Base-by-base conservation (phyloP, 1,140 invertebrate genomes). In the Lycorma delicatula region DNA sequence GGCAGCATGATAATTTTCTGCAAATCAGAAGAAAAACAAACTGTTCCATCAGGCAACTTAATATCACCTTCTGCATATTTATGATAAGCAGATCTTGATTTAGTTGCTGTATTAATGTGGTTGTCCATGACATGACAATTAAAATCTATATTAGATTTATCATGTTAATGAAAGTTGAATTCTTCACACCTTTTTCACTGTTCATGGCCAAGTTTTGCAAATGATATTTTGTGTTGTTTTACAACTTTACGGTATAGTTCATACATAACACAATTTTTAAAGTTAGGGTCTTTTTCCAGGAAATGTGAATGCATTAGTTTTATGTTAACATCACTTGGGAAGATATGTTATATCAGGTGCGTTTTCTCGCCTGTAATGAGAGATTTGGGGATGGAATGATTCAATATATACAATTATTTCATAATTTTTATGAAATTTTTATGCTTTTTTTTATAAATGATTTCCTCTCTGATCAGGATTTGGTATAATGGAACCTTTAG, bases 321-420 rank as follows among this genome's bases (percentile, higher is more conserved):
- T 5, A 56, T 56, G 16, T 27, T 47, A 7, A 63, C 38, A 28
- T 65, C 62, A 38, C 54, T 54, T n/a, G 63, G n/a, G 60, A 5
- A 63, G 49, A 55, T 63, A 65, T 28, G 20, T 31, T 29, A 22
- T 56, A 4, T 59, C 57, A 9, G 63, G 61, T 0, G 60, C 63
- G 51, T 63, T 59, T 49, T 65, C 59, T 25, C 62, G 12, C n/a
- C 61, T 49, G 50, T 63, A 63, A 44, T 65, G 59, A 22, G 62
- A 59, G 18, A 60, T 59, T n/a, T 36, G n/a, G 22, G 63, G 62
- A 20, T 61, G 51, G 26, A 61, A 65, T 16, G 34, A 47, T 44
- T 55, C 38, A 38, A 65, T 57, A 26, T 61, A 62, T 12, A 16
- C 38, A 11, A 16, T n/a, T 38, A 47, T 58, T 51, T 54, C 12